Evolutionary conservation across 1,140 invertebrate species (phyloP).

Genomic region (Chelonus insularis): DNA sequence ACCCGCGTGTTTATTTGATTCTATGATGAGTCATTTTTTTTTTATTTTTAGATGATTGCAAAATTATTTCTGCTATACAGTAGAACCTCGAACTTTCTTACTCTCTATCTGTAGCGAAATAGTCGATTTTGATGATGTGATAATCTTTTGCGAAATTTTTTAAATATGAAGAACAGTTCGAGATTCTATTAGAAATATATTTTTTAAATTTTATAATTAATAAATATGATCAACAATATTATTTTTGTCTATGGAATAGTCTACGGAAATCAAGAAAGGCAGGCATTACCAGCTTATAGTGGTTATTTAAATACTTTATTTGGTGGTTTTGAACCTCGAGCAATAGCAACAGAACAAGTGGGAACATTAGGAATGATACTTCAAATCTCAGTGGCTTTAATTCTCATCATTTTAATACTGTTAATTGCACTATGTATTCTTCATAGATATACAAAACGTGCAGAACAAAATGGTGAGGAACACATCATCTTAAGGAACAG

Average conservation of each 20-base stretch:
- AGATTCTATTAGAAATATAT: too few relatives aligned
- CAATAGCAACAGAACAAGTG: constrained; percentile 38
- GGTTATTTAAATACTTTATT: constrained; percentile 51
- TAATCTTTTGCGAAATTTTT: too few relatives aligned
- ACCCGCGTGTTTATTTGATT: too few relatives aligned
- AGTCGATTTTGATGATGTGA: too few relatives aligned
- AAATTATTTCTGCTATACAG: too few relatives aligned
- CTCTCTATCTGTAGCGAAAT: too few relatives aligned
- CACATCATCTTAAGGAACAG: constrained; percentile 72
- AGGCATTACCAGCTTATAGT: constrained; percentile 50
- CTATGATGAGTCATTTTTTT: too few relatives aligned
- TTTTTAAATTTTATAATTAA: too few relatives aligned
- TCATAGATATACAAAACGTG: constrained; percentile 73
- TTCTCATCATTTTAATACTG: constrained; percentile 68
- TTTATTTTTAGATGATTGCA: too few relatives aligned
- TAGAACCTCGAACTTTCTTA: too few relatives aligned
- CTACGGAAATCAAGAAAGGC: constrained; percentile 40
- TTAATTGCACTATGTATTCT: constrained; percentile 70
- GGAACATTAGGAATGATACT: constrained; percentile 50
- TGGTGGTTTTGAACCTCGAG: constrained; percentile 47
- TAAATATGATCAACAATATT: too few relatives aligned
- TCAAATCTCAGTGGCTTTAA: constrained; percentile 64
- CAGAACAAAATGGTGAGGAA: constrained; percentile 74
- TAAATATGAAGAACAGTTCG: too few relatives aligned
- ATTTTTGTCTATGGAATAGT: constrained; percentile 47